Percentiles rank a stretch among this genome's conserved stretches.
Evolutionary conservation across 1,140 invertebrate species (phyloP).

Genomic region (Musca domestica): DNA sequence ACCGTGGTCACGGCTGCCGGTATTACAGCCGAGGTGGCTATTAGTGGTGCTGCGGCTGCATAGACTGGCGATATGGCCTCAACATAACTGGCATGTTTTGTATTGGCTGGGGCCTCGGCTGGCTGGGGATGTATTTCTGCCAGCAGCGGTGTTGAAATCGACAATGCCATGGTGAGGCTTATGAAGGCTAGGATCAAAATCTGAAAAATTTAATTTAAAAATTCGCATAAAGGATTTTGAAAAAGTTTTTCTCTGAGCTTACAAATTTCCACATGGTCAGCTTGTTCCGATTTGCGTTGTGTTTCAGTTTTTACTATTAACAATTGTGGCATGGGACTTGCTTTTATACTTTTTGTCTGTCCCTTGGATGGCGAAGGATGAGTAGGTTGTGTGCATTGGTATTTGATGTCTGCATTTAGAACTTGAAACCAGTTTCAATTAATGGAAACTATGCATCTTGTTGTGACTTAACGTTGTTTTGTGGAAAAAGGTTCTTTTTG

Average conservation of each 20-base stretch:
- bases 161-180: background rate
- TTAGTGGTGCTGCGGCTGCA: background rate
- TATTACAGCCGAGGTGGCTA: background rate
- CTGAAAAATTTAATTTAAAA: background rate
- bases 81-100: slow-evolving; percentile 22
- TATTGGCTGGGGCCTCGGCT: slow-evolving; percentile 15
- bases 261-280: background rate
- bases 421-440: too few species aligned
- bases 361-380: too few species aligned
- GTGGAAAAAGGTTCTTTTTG: too few species aligned
- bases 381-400: too few species aligned
- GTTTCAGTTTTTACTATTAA: too few species aligned
- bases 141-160: slow-evolving; percentile 15
- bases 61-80: slow-evolving; percentile 7
- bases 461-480: too few species aligned
- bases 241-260: background rate
- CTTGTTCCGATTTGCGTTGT: too few species aligned
- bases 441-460: too few species aligned
- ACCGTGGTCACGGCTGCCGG: background rate
- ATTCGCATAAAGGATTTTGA: background rate
- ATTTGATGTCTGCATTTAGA: too few species aligned
- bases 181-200: background rate
- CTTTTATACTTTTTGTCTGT: too few species aligned
- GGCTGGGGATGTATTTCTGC: slow-evolving; percentile 16
- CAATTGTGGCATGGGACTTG: too few species aligned